These are phyloP conservation scores for Penaeus chinensis DNA, from an alignment of 1,140 invertebrate species.

Conservation along the genomic window DNA sequence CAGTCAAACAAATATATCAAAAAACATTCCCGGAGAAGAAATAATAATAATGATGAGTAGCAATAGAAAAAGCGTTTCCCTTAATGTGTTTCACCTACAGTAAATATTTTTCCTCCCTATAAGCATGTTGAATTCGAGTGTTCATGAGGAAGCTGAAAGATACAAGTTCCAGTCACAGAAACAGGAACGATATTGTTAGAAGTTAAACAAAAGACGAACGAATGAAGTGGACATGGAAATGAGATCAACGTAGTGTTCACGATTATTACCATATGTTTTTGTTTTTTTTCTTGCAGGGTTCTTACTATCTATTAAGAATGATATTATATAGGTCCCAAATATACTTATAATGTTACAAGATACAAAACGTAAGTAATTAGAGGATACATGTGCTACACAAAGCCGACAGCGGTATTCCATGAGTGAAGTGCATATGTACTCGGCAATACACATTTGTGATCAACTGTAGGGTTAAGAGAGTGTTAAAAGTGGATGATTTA, in stretches of 20 bases:
- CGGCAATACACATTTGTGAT: conserved; percentile 54
- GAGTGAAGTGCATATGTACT: conserved; percentile 28
- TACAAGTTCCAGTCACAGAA: no score
- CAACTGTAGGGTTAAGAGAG: conserved; percentile 46
- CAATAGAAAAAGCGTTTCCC: no score
- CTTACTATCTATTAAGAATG: conserved; percentile 4
- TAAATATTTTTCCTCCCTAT: no score
- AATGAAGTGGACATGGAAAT: no score
- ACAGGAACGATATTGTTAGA: no score
- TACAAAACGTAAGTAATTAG: conserved; percentile 3
- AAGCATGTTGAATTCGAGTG: no score
- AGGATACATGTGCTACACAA: conserved; percentile 3
- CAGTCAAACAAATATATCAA: no score
- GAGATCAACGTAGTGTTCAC: neutral
- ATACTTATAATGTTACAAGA: conserved; percentile 25
- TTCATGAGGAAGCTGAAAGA: no score
- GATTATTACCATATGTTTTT: neutral
- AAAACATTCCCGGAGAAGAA: no score
- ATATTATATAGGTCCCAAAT: conserved; percentile 41
- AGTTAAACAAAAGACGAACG: no score
- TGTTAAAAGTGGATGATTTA: conserved; percentile 22
- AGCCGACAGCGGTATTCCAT: neutral
- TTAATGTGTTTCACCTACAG: no score
- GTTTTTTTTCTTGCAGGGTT: conserved; percentile 2
- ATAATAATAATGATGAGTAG: no score